Conservation (phyloP, 2,888 invertebrate species). For the Invenusta paracnida region DNA sequence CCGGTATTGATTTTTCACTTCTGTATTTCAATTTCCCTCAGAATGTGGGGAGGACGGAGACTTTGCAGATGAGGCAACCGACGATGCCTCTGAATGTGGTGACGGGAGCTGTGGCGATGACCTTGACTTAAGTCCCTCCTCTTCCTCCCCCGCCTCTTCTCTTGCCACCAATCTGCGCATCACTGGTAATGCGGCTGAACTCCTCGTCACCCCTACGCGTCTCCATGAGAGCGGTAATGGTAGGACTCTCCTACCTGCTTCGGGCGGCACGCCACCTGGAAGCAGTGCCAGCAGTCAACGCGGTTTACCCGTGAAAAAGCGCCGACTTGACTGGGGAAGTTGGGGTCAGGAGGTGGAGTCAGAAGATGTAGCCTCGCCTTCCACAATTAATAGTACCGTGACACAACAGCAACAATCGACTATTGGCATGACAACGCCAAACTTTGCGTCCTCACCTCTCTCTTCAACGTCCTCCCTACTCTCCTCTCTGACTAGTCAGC, state of each 20-base stretch:
- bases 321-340: background rate
- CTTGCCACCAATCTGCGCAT: background rate
- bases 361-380: background rate
- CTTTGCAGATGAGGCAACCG: background rate
- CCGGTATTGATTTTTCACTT: too few relatives aligned
- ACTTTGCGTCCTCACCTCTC: background rate
- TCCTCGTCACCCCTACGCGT: background rate
- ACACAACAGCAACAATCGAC: background rate
- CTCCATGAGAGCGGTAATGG: background rate
- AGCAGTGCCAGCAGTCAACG: background rate
- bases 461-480: background rate
- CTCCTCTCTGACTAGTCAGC: background rate
- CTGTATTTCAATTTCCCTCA: too few relatives aligned
- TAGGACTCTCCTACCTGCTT: background rate
- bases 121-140: background rate
- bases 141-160: background rate
- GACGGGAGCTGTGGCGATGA: background rate
- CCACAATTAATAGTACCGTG: background rate
- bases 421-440: background rate
- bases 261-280: background rate
- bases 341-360: background rate
- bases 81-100: slow-evolving; percentile 13
- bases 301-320: background rate
- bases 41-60: background rate
- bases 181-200: background rate